Evolutionary conservation across 2,888 invertebrate genomes (phyloP), one percentile per base, ranked within the genome.

Genomic region (Lepidonotus clava): DNA sequence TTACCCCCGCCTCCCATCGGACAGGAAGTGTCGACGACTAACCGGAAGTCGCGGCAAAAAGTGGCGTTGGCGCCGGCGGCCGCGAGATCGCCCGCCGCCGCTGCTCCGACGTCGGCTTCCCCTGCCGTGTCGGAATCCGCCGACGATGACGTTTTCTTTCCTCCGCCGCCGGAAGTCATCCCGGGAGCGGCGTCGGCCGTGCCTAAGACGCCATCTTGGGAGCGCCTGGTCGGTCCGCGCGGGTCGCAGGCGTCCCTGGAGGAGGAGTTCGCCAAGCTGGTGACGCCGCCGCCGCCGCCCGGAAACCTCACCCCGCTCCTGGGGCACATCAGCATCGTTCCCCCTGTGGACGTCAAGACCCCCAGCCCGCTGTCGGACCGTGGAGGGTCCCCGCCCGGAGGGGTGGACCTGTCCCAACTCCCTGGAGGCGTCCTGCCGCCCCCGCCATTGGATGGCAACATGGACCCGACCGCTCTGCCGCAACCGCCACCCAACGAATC

Each of bases 221-320:
- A 80, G 46, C 36, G 41, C 41, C 28, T 85, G 18, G 56, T 56
- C 1, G 24, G 8, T 66, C 14, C 24, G 66, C 0, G 6, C 4
- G 56, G 18, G n/a, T 6, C 11, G 67, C 38, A 8, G 0, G n/a
- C 61, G 18, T n/a, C 46, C 0, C 84, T 91, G 14, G 91, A 91
- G n/a, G 92, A 91, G 24, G 91, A 92, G 53, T 90, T 91, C 40
- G 89, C 91, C 14, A 90, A 91, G 11, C 89, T 92, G 71, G 91
- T 93, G 36, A 92, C 93, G 53, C 92, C 91, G 28, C 89, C 92
- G n/a, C 93, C 93, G 28, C 92, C 92, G 1, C 89, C 91, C 0
- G 88, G 71, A 0, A 40, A 86, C 24, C 89, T 89, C 8, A 88
- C 90, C 0, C 86, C 87, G 46, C 71, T 89, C 8, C 76, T 90